phyloP scores from a whole-genome alignment of 2,113 vertebrate species.

The Phalacrocorax carbo region DNA sequence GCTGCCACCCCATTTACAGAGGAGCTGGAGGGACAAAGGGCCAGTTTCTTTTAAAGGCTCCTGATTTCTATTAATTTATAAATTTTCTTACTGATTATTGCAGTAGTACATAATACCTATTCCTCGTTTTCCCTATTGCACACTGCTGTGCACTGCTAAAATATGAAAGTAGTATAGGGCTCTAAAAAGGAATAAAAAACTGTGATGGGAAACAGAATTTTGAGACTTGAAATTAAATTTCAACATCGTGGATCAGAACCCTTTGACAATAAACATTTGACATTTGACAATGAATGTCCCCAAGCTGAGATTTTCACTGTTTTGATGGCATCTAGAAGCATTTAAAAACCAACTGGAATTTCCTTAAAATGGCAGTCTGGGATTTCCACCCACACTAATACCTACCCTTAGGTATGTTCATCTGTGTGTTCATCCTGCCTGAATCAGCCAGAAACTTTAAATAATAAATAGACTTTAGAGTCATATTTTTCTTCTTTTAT shows the following conservation, averaged over 20 bases:
- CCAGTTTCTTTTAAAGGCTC: neutral
- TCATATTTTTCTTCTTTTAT: neutral
- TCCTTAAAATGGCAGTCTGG: neutral
- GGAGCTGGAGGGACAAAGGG: neutral
- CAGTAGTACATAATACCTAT: neutral
- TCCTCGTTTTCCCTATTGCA: neutral
- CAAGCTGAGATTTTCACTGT: neutral
- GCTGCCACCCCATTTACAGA: neutral
- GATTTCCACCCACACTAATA: neutral
- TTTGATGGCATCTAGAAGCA: neutral
- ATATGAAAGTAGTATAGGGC: neutral
- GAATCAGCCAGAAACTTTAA: neutral
- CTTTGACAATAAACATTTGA: neutral
- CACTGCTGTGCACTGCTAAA: neutral
- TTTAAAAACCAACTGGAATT: neutral
- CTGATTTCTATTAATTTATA: neutral
- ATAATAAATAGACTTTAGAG: neutral
- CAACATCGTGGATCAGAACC: neutral
- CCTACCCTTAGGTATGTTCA: neutral
- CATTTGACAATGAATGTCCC: neutral
- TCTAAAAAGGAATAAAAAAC: neutral
- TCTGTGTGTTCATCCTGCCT: neutral
- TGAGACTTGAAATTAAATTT: neutral
- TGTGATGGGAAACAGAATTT: neutral
- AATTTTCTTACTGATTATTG: neutral